A percentile compares a stretch with the other conserved stretches of the same genome.
phyloP scores from a whole-genome alignment of 1,140 invertebrate genomes.

The Drosophila chauvacae region DNA sequence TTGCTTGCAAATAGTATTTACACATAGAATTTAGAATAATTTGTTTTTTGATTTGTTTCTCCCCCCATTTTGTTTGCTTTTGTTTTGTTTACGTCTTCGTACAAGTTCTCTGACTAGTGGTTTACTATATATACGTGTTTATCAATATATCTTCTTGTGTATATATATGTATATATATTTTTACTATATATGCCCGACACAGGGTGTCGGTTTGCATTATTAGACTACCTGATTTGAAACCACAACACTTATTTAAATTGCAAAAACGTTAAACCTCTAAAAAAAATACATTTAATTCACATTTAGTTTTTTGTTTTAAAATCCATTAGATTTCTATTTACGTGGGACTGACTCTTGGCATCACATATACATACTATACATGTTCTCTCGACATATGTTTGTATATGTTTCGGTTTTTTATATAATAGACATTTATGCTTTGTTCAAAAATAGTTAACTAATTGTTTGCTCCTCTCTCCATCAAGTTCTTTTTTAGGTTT shows the following conservation, averaged over 20 bases:
- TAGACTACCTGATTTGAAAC: slow-evolving; percentile 73
- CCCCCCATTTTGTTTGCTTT: slow-evolving; percentile 10
- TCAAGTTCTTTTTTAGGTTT: neutral
- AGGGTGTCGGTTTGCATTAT: slow-evolving; percentile 44
- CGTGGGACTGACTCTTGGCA: slow-evolving; percentile 66
- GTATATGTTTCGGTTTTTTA: slow-evolving; percentile 7
- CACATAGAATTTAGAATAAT: slow-evolving; percentile 45
- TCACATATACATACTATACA: slow-evolving; percentile 32
- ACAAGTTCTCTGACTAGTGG: slow-evolving; percentile 66
- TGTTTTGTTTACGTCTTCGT: slow-evolving; percentile 25
- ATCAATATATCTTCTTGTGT: slow-evolving; percentile 28
- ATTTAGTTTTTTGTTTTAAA: slow-evolving; percentile 58
- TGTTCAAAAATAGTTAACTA: slow-evolving; percentile 41
- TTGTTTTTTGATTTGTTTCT: slow-evolving; percentile 38
- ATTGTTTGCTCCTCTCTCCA: neutral
- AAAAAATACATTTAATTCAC: slow-evolving; percentile 78
- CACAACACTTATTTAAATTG: slow-evolving; percentile 71
- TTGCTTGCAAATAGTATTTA: slow-evolving; percentile 56
- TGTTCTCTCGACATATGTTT: slow-evolving; percentile 9
- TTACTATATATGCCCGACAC: slow-evolving; percentile 32
- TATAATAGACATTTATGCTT: slow-evolving; percentile 52
- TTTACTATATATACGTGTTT: slow-evolving; percentile 43
- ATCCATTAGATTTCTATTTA: slow-evolving; percentile 58
- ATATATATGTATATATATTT: slow-evolving; percentile 31
- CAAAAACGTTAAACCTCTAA: slow-evolving; percentile 69